A percentile compares a stretch with the other conserved stretches of the same genome.
These are phyloP conservation scores for Pangasius mekongensis DNA, from an alignment of 2,797 vertebrate genomes.

Conservation along the genomic window DNA sequence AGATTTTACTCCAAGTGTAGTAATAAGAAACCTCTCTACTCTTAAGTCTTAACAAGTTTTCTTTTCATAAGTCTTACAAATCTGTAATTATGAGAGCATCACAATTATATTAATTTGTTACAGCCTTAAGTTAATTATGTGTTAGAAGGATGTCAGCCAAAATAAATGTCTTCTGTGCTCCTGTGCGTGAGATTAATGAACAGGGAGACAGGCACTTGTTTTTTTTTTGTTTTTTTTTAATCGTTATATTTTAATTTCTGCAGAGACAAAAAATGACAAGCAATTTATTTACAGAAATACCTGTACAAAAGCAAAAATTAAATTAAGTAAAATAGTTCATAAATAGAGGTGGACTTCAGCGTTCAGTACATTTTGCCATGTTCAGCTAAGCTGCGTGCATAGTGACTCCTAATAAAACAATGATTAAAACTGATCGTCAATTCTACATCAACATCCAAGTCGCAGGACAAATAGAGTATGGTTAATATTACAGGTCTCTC, in stretches of 20 bases:
- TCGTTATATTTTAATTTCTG: constrained; percentile 99
- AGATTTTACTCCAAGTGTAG: background rate
- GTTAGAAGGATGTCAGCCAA: background rate
- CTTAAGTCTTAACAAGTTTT: background rate
- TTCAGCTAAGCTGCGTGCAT: constrained; percentile 99
- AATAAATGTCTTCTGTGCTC: background rate
- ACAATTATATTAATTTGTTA: background rate
- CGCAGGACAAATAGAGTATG: constrained; percentile 97
- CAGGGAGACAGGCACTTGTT: background rate
- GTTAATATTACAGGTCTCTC: constrained; percentile 92
- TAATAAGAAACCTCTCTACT: background rate
- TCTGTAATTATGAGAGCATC: background rate
- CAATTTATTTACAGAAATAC: constrained; percentile 99
- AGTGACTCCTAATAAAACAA: constrained; percentile 99
- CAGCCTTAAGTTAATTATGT: background rate
- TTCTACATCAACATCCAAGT: constrained; percentile 99
- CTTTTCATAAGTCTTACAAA: background rate
- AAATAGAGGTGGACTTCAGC: constrained; percentile 98
- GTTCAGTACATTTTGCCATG: constrained; percentile 98
- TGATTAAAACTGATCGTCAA: constrained; percentile 94
- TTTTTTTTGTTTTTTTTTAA: constrained; percentile 71
- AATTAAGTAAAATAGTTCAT: constrained; percentile 99
- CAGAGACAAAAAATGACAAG: constrained; percentile 99
- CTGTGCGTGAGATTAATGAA: constrained; percentile 19
- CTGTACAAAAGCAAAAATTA: constrained; percentile 99